A percentile compares a stretch with the other conserved stretches of the same genome.
Conservation (phyloP, 2,113 vertebrate species). For the Myiozetetes cayanensis region DNA sequence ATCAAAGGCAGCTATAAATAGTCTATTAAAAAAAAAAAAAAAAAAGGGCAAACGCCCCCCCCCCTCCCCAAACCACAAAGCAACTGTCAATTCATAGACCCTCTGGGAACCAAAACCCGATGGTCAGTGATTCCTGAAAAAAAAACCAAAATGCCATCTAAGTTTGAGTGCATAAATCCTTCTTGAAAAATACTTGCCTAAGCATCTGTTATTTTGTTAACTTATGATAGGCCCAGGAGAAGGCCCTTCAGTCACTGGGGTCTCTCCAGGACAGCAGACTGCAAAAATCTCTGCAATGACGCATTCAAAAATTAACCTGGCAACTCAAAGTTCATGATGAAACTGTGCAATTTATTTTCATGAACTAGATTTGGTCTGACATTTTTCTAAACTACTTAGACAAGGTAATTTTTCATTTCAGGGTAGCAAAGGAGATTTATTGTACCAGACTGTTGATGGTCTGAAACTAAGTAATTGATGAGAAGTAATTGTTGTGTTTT, state of each 20-base stretch:
- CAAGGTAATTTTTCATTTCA: background rate
- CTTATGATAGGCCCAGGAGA: background rate
- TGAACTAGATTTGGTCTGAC: background rate
- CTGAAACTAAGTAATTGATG: background rate
- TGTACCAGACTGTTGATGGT: background rate
- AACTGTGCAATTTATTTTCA: background rate
- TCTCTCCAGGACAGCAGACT: background rate
- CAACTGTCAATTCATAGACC: background rate
- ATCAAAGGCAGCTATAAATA: background rate
- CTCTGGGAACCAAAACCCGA: background rate
- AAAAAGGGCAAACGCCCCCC: too few relatives aligned
- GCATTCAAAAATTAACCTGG: conserved; percentile 46
- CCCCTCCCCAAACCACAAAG: too few relatives aligned
- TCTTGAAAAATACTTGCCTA: background rate
- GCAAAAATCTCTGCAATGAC: background rate
- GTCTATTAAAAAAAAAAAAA: background rate
- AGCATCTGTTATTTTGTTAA: background rate
- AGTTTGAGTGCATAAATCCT: background rate
- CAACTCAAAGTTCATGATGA: conserved; percentile 16
- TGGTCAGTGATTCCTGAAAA: background rate
- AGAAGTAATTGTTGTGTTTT: background rate
- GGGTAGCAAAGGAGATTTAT: background rate
- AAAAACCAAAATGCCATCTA: accelerated
- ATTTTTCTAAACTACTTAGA: background rate
- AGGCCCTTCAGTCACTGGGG: background rate